Evolutionary conservation across 2,888 invertebrate species (phyloP), one percentile per base, ranked within the genome.

Genomic region (Drosophila eohydei): DNA sequence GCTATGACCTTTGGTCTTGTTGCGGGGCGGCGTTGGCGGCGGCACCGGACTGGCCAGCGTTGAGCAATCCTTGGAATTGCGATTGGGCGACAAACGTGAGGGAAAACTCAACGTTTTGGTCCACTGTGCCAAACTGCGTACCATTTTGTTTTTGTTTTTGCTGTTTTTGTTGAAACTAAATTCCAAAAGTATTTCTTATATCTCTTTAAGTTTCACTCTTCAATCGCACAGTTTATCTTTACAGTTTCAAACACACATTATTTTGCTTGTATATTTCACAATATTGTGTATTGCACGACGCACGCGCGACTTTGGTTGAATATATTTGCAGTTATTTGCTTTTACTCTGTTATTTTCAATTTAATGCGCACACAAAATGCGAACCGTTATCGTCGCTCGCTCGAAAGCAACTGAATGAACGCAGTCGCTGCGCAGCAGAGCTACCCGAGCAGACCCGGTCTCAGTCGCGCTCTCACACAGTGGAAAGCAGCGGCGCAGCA

Each of bases 21-120:
- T 93, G 38, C 94, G 93, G 68, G 96, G 95, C 68, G 95, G 95
- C 46, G 95, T 95, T 38, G 92, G 81, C 91, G 95, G 94, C 40
- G 93, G 93, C 71, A 91, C 93, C 5, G 90, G 90, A 50, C 91
- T 93, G 81, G 85, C 78, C 70, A 88, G 34, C 26, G 92, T 91
- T 40, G 89, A 94, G 91, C 93, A 94, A 92, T 96, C 96, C 93
- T 96, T 96, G 44, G 95, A 95, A 63, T 95, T 95, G 90, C 96
- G 95, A 92, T 97, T 96, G 16, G 97, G 97, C 70, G 96, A 96
- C 91, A 97, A 94, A 93, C 97, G 94, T 90, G 97, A 95, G 73
- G 97, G 97, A 93, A 97, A 97, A 94, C 97, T 97, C 92, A 97
- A 94, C 85, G 97, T 97, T 94, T 97, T 97, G 93, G 97, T 97